Evolutionary conservation across 2,888 invertebrate species (phyloP).

Genomic region (Macrophya annulata): DNA sequence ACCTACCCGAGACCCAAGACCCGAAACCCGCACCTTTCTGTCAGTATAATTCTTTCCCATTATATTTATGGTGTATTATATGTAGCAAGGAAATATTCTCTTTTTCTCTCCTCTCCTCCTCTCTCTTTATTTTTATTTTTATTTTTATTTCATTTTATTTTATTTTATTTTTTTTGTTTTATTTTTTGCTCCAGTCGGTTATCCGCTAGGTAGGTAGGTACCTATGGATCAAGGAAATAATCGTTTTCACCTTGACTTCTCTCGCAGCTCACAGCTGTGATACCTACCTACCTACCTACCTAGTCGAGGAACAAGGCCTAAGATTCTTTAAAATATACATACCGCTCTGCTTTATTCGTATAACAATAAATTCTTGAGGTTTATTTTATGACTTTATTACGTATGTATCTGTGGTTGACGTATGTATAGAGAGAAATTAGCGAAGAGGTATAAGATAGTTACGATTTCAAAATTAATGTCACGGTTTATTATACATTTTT

Average conservation of each 20-base stretch:
- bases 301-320: background rate
- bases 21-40: background rate
- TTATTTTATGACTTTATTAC: background rate
- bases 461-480: no score
- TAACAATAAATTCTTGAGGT: background rate
- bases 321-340: background rate
- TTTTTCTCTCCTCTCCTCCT: background rate
- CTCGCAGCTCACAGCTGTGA: constrained; percentile 24
- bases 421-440: no score
- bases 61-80: background rate
- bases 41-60: background rate
- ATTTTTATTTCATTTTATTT: no score
- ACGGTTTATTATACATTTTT: no score
- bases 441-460: background rate
- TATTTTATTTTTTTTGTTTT: background rate
- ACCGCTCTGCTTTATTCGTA: background rate
- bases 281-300: no score
- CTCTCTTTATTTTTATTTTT: background rate
- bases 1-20: background rate
- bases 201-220: constrained; percentile 5
- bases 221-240: constrained; percentile 29
- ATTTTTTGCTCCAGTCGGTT: background rate
- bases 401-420: background rate
- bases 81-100: background rate
- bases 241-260: constrained; percentile 44